Conservation (phyloP, 2,113 vertebrate genomes). For the Stomatorhinus ivindoensis region DNA sequence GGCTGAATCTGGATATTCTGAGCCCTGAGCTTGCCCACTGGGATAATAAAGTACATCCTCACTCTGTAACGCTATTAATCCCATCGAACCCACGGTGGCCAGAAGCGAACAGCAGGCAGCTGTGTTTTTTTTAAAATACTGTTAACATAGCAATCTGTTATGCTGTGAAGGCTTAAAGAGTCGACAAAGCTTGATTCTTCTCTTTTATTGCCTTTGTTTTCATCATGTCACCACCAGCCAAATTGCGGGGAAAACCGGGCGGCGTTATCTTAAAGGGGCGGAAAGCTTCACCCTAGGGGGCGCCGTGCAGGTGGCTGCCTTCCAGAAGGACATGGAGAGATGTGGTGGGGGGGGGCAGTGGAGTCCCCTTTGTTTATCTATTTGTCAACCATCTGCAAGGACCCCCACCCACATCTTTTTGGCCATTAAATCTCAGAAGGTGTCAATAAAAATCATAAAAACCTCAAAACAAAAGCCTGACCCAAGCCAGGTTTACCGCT, state of each 20-base stretch:
- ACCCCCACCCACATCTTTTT: background rate
- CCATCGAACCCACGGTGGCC: background rate
- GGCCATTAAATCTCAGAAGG: background rate
- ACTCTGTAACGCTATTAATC: background rate
- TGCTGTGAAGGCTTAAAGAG: background rate
- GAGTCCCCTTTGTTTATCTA: background rate
- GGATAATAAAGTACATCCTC: background rate
- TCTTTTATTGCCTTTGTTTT: background rate
- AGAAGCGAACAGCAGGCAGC: background rate
- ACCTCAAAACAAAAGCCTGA: background rate
- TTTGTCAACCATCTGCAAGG: background rate
- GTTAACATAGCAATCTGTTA: background rate
- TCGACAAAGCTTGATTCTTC: background rate
- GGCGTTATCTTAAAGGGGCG: background rate
- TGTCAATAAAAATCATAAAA: background rate
- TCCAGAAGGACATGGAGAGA: background rate
- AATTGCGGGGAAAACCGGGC: background rate
- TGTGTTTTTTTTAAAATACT: background rate
- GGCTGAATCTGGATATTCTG: background rate
- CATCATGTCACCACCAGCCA: background rate
- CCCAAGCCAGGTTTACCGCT: background rate
- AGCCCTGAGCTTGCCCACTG: background rate
- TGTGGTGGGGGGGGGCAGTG: background rate
- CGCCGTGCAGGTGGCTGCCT: background rate
- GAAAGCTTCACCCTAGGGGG: background rate